Percentiles rank a stretch among this genome's conserved stretches.
phyloP scores from a whole-genome alignment of 2,113 vertebrate genomes.

The Crypturellus undulatus region DNA sequence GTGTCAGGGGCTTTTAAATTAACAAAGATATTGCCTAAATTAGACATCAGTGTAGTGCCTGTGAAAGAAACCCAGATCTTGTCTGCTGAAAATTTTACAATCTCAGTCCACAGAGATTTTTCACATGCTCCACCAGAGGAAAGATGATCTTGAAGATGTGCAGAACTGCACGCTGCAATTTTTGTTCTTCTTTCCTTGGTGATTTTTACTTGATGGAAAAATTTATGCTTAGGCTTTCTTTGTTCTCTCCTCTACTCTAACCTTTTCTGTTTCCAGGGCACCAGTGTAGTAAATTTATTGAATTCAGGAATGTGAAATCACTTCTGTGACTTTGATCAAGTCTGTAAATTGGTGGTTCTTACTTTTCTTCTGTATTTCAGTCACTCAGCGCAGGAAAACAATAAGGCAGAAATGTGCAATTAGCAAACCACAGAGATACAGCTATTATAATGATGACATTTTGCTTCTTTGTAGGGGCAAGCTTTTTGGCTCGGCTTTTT shows the following conservation, averaged over 20 bases:
- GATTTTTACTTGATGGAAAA: neutral
- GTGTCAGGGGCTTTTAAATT: constrained; percentile 16
- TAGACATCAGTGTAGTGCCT: neutral
- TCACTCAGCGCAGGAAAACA: constrained; percentile 39
- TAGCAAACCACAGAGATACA: constrained; percentile 58
- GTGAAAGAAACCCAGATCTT: neutral
- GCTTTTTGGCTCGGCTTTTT: neutral
- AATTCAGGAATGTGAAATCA: constrained; percentile 18
- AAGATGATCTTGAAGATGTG: neutral
- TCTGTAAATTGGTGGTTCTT: constrained; percentile 1
- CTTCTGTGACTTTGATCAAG: constrained; percentile 2
- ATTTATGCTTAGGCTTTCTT: neutral
- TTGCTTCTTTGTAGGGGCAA: constrained; percentile 26
- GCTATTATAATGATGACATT: neutral
- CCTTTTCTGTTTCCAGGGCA: constrained; percentile 8
- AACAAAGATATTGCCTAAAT: neutral
- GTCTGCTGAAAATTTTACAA: neutral
- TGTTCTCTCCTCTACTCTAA: neutral
- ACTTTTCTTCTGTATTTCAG: constrained; percentile 7
- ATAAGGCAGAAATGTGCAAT: constrained; percentile 25
- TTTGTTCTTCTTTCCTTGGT: neutral
- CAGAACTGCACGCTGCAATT: neutral
- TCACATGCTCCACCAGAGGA: neutral
- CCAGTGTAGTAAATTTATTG: neutral
- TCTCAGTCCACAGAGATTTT: neutral